Conservation (phyloP, 1,140 invertebrate species). For the Solen grandis region DNA sequence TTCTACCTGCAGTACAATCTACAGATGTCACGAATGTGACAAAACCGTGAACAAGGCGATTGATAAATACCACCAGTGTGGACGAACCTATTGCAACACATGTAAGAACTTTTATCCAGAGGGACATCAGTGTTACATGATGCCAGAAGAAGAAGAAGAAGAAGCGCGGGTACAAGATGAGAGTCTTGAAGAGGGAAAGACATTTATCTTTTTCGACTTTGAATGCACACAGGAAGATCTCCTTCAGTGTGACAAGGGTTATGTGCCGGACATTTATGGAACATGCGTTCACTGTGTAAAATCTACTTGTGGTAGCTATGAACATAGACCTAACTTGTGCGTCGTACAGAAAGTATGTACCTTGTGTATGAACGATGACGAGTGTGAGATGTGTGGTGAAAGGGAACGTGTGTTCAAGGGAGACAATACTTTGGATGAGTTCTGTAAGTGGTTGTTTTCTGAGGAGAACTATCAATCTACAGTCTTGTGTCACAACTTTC, state of each 20-base stretch:
- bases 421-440: slow-evolving; percentile 11
- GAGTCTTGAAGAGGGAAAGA: not conserved
- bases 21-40: not conserved
- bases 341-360: slow-evolving; percentile 55
- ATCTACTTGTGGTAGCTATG: slow-evolving; percentile 31
- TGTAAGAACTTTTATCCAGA: not conserved
- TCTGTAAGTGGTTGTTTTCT: slow-evolving; percentile 56
- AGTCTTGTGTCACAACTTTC: slow-evolving; percentile 53
- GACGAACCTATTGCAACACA: not conserved
- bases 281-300: slow-evolving; percentile 31
- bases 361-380: slow-evolving; percentile 27
- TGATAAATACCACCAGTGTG: not conserved
- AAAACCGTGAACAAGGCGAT: not conserved
- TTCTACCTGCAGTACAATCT: not conserved
- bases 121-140: slow-evolving; percentile 11
- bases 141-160: not conserved
- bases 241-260: slow-evolving; percentile 15
- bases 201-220: not conserved
- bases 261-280: not conserved
- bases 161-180: not conserved
- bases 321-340: slow-evolving; percentile 54
- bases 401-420: slow-evolving; percentile 42
- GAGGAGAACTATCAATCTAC: slow-evolving; percentile 39
- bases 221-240: not conserved
- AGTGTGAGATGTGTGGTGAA: slow-evolving; percentile 23